phyloP scores from a whole-genome alignment of 2,797 vertebrate species.

The Dipus sagitta region DNA sequence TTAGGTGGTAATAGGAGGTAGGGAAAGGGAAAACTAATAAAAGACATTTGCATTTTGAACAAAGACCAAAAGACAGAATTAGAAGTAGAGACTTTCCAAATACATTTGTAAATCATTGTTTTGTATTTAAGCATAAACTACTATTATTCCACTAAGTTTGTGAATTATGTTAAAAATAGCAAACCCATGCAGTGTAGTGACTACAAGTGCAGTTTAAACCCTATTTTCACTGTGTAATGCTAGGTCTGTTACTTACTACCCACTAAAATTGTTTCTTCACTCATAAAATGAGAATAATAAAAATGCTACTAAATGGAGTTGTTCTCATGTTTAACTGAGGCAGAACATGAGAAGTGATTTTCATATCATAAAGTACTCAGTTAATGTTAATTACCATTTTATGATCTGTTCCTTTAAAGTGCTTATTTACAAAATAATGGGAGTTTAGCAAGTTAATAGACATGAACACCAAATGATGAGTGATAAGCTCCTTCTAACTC shows the following conservation, averaged over 20 bases:
- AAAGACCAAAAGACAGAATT: neutral
- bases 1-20: neutral
- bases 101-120: neutral
- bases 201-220: neutral
- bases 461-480: neutral
- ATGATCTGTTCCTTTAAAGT: constrained; percentile 54
- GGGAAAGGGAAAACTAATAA: neutral
- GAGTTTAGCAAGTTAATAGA: neutral
- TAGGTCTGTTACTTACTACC: neutral
- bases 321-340: constrained; percentile 57
- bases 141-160: neutral
- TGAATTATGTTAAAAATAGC: neutral
- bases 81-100: neutral
- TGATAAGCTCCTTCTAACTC: neutral
- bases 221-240: neutral
- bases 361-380: neutral
- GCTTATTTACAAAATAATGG: constrained; percentile 44
- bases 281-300: constrained; percentile 55
- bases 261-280: constrained; percentile 24
- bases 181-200: neutral
- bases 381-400: constrained; percentile 62
- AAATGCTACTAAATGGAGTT: constrained; percentile 9
- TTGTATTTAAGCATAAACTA: neutral
- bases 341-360: neutral
- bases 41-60: neutral